Conservation (phyloP, 2,888 invertebrate species). For the Silvanus unidentatus region DNA sequence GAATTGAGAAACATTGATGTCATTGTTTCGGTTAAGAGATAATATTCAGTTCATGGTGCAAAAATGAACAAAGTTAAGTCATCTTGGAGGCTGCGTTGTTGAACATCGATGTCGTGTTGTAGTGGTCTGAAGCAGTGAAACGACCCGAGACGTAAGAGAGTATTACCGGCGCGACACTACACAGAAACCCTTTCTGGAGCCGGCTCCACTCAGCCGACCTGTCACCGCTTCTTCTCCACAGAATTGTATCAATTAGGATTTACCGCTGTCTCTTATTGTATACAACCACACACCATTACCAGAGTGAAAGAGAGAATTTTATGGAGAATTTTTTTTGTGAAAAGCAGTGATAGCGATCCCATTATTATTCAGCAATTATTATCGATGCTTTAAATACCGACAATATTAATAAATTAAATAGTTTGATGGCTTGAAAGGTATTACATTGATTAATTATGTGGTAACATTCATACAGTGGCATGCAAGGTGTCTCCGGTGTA, state of each 20-base stretch:
- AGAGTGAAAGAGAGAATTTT: neutral
- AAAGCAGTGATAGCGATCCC: neutral
- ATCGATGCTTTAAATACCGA: constrained; percentile 21
- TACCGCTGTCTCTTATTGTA: constrained; percentile 23
- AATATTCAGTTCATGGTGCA: neutral
- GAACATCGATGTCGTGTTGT: constrained; percentile 29
- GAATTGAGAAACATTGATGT: no score
- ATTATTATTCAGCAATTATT: constrained; percentile 14
- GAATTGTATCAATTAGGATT: constrained; percentile 43
- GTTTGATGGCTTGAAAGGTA: constrained; percentile 10
- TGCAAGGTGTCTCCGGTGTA: constrained; percentile 1
- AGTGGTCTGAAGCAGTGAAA: constrained; percentile 9
- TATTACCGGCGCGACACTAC: constrained; percentile 42
- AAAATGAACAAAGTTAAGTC: constrained; percentile 23
- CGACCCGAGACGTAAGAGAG: constrained; percentile 23
- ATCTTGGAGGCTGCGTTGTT: constrained; percentile 24
- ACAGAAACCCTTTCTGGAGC: constrained; percentile 47
- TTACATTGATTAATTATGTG: constrained; percentile 13
- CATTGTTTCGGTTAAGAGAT: no score
- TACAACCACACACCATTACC: constrained; percentile 1
- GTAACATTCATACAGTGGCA: neutral
- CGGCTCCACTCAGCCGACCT: constrained; percentile 43
- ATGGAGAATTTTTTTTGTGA: neutral
- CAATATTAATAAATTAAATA: constrained; percentile 18
- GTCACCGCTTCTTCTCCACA: constrained; percentile 28